These are phyloP conservation scores for Prunella himalayana DNA, from an alignment of 2,113 vertebrate genomes.

Conservation along the genomic window DNA sequence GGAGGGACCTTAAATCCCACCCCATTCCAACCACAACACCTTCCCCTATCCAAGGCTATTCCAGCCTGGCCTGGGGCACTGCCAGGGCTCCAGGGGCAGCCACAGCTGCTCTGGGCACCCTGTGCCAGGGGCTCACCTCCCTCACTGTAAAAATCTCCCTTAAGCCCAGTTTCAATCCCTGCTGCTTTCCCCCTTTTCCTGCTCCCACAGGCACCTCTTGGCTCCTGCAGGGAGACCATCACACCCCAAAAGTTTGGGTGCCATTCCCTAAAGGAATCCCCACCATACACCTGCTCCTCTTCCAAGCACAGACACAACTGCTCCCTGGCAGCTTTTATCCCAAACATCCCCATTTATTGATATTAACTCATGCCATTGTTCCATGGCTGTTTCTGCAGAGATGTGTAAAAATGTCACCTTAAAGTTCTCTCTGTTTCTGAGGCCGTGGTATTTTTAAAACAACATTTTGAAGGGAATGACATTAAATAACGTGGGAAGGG, in stretches of 20 bases:
- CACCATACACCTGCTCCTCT: accelerated
- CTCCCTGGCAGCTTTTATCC: not conserved
- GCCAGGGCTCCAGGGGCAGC: not conserved
- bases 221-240: not conserved
- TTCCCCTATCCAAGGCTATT: accelerated
- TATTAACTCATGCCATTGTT: accelerated
- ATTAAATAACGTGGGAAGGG: accelerated
- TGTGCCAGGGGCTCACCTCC: accelerated
- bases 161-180: not conserved
- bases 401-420: accelerated
- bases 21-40: not conserved
- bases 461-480: not conserved
- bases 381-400: accelerated
- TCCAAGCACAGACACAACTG: accelerated
- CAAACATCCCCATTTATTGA: not conserved
- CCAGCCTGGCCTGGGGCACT: not conserved
- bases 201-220: not conserved
- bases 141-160: too few species aligned
- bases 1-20: not conserved
- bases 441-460: accelerated
- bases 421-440: accelerated
- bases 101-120: not conserved
- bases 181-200: not conserved
- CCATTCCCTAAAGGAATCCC: not conserved
- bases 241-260: too few species aligned